Base-by-base conservation (phyloP, 92 coral and sea anemone species). In the Hydrozoanthus gracilis region DNA sequence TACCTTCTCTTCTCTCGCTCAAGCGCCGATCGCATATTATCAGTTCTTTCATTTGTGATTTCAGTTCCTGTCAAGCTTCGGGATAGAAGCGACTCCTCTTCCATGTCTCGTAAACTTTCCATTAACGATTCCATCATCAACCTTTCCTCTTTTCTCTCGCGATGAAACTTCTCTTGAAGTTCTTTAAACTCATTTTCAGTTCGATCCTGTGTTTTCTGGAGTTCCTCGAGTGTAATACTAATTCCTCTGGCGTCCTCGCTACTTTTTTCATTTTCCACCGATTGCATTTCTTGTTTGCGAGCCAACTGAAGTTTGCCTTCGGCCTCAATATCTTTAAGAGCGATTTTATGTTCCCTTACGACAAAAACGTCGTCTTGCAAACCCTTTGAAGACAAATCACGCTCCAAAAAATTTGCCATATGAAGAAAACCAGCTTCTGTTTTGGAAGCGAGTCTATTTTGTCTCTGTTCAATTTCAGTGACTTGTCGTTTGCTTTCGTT, bases 51-150 rank as follows among this genome's bases (percentile, higher is more conserved):
- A 89, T 79, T 66, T 83, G 89, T 13, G 82, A 92, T 90, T 87
- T 94, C 92, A 79, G 89, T 88, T 68, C 89, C 93, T 11, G 95
- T 79, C 60, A 95, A 83, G 87, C 95, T 95, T 76, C 90, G 91
- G 39, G 96, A 93, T 48, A 95, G 92, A 79, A 88, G 87, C n/a
- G 95, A 93, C 60, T 95, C 98, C 67, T 95, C 98, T 66, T 95
- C 98, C 83, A 95, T 89, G 83, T 95, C 98, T 69, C 92, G 90
- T 7, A 95, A 83, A 66, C 94, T 95, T 73, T 97, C 99, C 82
- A 86, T 73, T 92, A 97, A 92, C 0, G 96, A 92, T 20, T 95
- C 98, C 72, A 91, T 82, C 20, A 94, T 97, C 7, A 93, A 89
- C 3, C 85, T 83, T 60, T 93, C 96, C 16, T 95, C 94, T 7